Evolutionary conservation across 2,888 invertebrate species (phyloP), one percentile per base, ranked within the genome.

Genomic region (Julus scandinavius): DNA sequence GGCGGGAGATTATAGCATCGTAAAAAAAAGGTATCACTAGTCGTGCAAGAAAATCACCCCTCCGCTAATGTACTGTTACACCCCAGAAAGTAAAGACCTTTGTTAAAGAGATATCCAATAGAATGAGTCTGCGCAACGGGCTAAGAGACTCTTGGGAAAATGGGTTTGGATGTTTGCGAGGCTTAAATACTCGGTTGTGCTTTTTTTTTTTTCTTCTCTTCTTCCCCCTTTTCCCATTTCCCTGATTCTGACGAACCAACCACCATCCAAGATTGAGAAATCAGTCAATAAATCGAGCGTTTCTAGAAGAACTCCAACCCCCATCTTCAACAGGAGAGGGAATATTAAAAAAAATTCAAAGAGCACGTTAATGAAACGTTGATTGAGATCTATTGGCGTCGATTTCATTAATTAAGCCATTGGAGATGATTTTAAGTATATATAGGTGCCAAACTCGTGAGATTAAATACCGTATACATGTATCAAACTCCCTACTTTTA

Each of bases 241-340:
- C 20, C 80, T 38, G 80, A 80, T 80, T 80, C 80, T 3, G 80
- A 80, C 80, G 29, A 80, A 80, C 11, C 45, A 7, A 45, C 45
- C 80, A 80, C 38, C 80, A 80, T 3, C 80, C 38, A 80, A 80
- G 80, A 80, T 29, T 80, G 38, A 38, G 38, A 80, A 80, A 80
- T 80, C 80, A 80, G 80, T 80, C 80, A 38, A 80, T 80, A 80
- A 80, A 80, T 80, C 80, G 80, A 80, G 80, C 80, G 80, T 38
- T 38, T 80, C 80, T 29, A 20, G 45, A 80, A 29, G 38, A 80
- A 80, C 80, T 38, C 80, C 38, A 80, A 80, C 80, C 80, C 20
- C 63, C 45, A 29, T 29, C 80, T 38, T 80, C 80, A 63, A 5
- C 63, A 29, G 13, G 80, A 13, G 13, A 80, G 80, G 80, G 80